phyloP scores from a whole-genome alignment of 2,113 vertebrate genomes.

The Perccottus glenii region DNA sequence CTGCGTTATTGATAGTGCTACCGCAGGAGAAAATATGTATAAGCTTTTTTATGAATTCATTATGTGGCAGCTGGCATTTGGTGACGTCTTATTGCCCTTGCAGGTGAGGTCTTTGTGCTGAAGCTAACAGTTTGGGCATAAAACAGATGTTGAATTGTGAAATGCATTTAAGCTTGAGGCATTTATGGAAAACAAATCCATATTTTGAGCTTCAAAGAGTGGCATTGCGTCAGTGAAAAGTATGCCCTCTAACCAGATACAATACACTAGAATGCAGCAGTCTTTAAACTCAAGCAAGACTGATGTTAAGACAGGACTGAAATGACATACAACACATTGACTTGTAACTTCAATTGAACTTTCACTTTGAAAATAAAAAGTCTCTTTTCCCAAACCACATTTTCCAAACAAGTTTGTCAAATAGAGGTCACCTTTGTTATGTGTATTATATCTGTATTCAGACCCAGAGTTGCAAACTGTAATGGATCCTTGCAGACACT shows the following conservation, averaged over 20 bases:
- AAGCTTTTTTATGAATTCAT: conserved; percentile 61
- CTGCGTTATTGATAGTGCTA: conserved; percentile 70
- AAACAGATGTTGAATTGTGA: conserved; percentile 6
- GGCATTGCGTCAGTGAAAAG: not conserved
- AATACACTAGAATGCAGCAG: conserved; percentile 2
- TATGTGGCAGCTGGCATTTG: conserved; percentile 21
- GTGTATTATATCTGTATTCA: no score
- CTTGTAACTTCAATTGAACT: not conserved
- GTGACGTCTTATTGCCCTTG: conserved; percentile 46
- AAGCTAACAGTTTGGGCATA: conserved; percentile 7
- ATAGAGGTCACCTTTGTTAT: no score
- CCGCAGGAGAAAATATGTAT: conserved; percentile 45
- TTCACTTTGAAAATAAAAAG: not conserved
- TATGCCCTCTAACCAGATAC: conserved; percentile 12
- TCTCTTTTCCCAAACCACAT: no score
- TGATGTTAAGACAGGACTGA: not conserved
- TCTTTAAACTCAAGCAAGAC: not conserved
- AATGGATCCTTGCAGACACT: no score
- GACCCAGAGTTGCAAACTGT: no score
- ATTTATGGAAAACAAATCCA: conserved; percentile 20
- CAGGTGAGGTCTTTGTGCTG: conserved; percentile 28
- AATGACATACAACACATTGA: not conserved
- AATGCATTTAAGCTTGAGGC: conserved; percentile 3
- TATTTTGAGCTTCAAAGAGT: not conserved
- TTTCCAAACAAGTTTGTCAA: no score